Conservation (phyloP, 2,113 vertebrate genomes). For the Saccopteryx leptura region DNA sequence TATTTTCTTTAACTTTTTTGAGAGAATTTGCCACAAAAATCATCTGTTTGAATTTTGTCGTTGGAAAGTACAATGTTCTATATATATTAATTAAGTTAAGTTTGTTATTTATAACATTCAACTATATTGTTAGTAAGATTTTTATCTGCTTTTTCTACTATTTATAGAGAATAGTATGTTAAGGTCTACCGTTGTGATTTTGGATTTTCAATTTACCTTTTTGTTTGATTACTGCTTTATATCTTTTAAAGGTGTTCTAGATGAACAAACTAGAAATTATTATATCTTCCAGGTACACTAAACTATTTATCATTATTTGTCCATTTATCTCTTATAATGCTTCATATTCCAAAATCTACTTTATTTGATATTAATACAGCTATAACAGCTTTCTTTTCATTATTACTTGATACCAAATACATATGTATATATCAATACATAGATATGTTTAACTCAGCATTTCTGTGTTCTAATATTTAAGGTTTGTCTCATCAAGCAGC, state of each 20-base stretch:
- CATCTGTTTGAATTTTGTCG: neutral
- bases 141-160: neutral
- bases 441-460: neutral
- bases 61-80: neutral
- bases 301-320: neutral
- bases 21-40: neutral
- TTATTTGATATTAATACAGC: neutral
- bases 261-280: neutral
- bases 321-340: neutral
- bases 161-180: neutral
- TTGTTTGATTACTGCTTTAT: neutral
- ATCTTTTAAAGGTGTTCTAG: neutral
- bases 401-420: neutral
- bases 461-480: slow-evolving; percentile 29
- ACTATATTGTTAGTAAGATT: neutral
- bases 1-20: neutral
- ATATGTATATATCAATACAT: neutral
- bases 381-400: neutral
- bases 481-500: neutral
- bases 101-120: neutral
- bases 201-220: neutral
- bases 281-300: neutral
- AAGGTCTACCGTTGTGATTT: neutral
- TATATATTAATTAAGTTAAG: neutral
- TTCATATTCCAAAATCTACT: neutral